Evolutionary conservation across 2,888 invertebrate species (phyloP), one percentile per base, ranked within the genome.

Genomic region (Protonemura montana): DNA sequence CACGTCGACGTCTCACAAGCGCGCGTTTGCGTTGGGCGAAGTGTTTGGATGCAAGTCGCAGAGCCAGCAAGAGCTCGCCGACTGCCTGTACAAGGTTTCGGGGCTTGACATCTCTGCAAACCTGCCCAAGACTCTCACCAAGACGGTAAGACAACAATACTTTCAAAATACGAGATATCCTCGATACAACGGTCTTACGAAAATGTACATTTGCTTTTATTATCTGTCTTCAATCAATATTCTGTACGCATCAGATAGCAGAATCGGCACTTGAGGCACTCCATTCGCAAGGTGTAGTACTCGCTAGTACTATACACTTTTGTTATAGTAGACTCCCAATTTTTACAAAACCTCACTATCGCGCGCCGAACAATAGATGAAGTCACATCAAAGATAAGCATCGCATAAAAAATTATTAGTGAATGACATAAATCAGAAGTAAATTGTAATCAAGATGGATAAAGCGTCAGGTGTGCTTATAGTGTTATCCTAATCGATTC

Each of bases 11-110:
- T 84, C 84, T 13, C 59, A 59, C 84, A 59, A 21, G 59, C 21
- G 84, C 25, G 84, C 84, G 76, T 84, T 84, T 76, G 5, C 28
- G 7, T 21, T 84, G 76, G 84, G 29, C 27, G 84, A 84, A 28
- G 26, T 27, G 27, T 29, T 84, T 27, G 84, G 84, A 1, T 26
- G 21, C 27, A 84, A 84, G 76, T 28, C 84, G 0, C 21, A 59
- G 0, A 59, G 59, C 28, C 84, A 26, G 13, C 76, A 6, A 10
- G 84, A 84, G 25, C 28, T 76, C 7, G 84, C 27, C 26, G 28
- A 84, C 84, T 28, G 27, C 28, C 29, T 84, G 27, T 42, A 0
- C 27, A 26, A 84, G 29, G 13, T 27, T 21, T 76, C 84, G 26
- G 84, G 76, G n/a, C 26, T 28, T 13, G 59, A 76, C 5, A 59